Evolutionary conservation across 92 coral and sea anemone genomes (phyloP).

Genomic region (Parazoanthus swiftii): DNA sequence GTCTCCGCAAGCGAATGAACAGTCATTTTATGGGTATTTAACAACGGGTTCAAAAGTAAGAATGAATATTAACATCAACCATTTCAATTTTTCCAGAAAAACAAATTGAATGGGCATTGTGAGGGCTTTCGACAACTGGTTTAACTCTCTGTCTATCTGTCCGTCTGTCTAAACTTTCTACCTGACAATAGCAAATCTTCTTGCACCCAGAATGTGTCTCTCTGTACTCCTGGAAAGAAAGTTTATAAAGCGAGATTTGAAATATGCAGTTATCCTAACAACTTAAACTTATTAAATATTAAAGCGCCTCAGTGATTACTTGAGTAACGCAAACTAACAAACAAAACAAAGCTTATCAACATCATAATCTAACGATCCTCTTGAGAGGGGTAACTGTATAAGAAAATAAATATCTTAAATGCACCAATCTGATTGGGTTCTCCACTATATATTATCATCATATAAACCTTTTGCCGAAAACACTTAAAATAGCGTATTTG

Average conservation of each 20-base stretch:
- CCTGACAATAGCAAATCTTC: slow-evolving; percentile 6
- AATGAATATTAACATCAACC: neutral
- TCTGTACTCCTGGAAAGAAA: neutral
- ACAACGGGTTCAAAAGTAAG: neutral
- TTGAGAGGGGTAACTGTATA: too few species aligned
- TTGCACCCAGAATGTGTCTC: neutral
- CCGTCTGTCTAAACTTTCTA: neutral
- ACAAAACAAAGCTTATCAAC: neutral
- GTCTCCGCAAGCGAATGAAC: too few species aligned
- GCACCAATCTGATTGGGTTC: neutral
- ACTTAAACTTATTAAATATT: too few species aligned
- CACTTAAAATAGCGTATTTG: neutral
- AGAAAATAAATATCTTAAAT: too few species aligned
- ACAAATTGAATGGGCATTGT: neutral
- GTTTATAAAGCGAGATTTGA: neutral
- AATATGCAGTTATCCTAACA: neutral
- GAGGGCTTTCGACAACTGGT: neutral
- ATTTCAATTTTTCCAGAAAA: neutral
- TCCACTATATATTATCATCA: neutral
- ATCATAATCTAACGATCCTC: too few species aligned
- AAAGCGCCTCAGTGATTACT: neutral
- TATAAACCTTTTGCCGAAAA: neutral
- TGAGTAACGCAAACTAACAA: too few species aligned
- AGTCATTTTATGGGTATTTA: too few species aligned
- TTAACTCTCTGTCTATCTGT: neutral